Conservation (phyloP, 2,888 invertebrate species). For the Linnaemya tessellans region DNA sequence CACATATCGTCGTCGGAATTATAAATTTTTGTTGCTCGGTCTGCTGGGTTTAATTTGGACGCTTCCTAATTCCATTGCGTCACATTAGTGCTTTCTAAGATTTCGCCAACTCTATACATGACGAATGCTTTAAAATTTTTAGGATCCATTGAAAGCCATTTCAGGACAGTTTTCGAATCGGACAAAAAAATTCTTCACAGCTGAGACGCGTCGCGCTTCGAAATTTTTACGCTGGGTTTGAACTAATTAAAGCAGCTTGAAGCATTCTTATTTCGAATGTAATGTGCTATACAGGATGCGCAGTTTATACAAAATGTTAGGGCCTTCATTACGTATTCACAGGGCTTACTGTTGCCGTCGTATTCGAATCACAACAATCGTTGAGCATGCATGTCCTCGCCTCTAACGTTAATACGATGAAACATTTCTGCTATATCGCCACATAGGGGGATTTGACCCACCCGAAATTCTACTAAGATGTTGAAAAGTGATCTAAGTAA, state of each 20-base stretch:
- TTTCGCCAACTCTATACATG: constrained; percentile 4
- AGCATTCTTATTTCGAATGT: no score
- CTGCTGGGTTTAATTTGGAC: no score
- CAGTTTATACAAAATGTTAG: background rate
- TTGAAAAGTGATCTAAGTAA: background rate
- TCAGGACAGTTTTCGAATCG: constrained; percentile 3
- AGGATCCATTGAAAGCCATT: background rate
- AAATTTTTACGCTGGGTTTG: no score
- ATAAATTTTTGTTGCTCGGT: background rate
- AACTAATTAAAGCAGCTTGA: no score
- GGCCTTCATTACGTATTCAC: background rate
- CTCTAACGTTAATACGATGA: background rate
- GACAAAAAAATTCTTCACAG: background rate
- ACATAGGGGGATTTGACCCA: background rate
- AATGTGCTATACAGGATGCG: background rate
- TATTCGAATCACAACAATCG: no score
- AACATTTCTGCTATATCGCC: no score
- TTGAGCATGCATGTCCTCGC: no score
- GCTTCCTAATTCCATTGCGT: background rate
- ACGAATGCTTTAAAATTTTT: constrained; percentile 4
- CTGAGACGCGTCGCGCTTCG: no score
- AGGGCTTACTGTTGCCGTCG: background rate
- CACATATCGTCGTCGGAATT: background rate
- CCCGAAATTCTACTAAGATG: background rate
- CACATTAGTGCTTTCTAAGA: background rate